Conservation (phyloP, 1,140 invertebrate genomes). For the Hestina assimilis region DNA sequence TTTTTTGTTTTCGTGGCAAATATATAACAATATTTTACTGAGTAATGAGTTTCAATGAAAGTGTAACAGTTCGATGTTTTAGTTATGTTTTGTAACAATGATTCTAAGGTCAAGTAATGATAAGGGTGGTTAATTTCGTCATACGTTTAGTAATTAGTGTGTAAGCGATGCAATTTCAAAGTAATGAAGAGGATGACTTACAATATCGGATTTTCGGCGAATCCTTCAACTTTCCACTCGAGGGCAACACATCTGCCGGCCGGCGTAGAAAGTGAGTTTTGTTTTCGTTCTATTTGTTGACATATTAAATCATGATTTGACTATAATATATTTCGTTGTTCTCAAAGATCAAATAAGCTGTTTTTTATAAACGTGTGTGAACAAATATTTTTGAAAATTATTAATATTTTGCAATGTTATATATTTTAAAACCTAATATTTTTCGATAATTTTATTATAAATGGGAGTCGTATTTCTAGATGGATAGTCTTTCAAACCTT, state of each 20-base stretch:
- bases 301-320: background rate
- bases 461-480: too few species aligned
- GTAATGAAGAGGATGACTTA: constrained; percentile 70
- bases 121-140: constrained; percentile 67
- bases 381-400: too few species aligned
- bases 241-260: constrained; percentile 39
- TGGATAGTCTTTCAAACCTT: too few species aligned
- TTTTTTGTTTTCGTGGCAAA: constrained; percentile 26
- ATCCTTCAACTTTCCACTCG: constrained; percentile 61
- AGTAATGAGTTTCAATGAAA: constrained; percentile 3
- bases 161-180: constrained; percentile 75
- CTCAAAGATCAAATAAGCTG: too few species aligned
- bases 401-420: too few species aligned
- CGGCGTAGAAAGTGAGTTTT: constrained; percentile 64
- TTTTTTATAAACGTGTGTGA: too few species aligned
- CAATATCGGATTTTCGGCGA: constrained; percentile 76
- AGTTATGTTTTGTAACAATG: constrained; percentile 51
- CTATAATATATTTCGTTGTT: background rate
- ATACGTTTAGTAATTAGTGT: constrained; percentile 51
- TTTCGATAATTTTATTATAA: too few species aligned
- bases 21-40: background rate
- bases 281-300: constrained; percentile 31
- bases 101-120: constrained; percentile 56
- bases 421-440: too few species aligned
- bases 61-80: constrained; percentile 14